Evolutionary conservation across 1,140 invertebrate genomes (phyloP).

Genomic region (Periplaneta americana): DNA sequence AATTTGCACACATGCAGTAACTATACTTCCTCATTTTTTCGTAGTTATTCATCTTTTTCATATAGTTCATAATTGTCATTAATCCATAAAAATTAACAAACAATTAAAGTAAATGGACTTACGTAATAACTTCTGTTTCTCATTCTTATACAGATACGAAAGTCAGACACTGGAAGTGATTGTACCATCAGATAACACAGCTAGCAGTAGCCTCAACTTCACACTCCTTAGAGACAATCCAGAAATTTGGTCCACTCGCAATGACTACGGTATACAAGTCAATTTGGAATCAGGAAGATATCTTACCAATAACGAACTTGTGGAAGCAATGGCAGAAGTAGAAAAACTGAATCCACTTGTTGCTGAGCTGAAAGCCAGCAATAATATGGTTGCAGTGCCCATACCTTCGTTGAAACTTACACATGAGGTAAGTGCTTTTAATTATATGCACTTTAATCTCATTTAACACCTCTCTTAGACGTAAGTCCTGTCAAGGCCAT

Average conservation of each 20-base stretch:
- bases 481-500: no score
- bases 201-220: slow-evolving; percentile 65
- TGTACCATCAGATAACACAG: slow-evolving; percentile 49
- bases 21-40: no score
- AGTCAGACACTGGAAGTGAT: slow-evolving; percentile 50
- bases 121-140: neutral
- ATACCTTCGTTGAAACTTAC: slow-evolving; percentile 61
- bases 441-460: no score
- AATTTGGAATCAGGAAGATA: slow-evolving; percentile 49
- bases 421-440: slow-evolving; percentile 42
- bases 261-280: slow-evolving; percentile 59
- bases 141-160: slow-evolving; percentile 51
- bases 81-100: no score
- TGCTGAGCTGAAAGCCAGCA: slow-evolving; percentile 54
- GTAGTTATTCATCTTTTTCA: no score
- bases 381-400: slow-evolving; percentile 50
- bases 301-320: slow-evolving; percentile 57
- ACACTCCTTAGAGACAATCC: slow-evolving; percentile 70
- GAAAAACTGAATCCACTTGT: slow-evolving; percentile 55
- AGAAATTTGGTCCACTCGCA: slow-evolving; percentile 67
- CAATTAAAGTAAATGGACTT: no score
- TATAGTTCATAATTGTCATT: no score
- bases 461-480: no score
- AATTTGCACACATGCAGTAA: no score
- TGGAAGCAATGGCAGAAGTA: slow-evolving; percentile 52